Evolutionary conservation across 2,113 vertebrate species (phyloP), one percentile per base, ranked within the genome.

Genomic region (Oryzias javanicus): DNA sequence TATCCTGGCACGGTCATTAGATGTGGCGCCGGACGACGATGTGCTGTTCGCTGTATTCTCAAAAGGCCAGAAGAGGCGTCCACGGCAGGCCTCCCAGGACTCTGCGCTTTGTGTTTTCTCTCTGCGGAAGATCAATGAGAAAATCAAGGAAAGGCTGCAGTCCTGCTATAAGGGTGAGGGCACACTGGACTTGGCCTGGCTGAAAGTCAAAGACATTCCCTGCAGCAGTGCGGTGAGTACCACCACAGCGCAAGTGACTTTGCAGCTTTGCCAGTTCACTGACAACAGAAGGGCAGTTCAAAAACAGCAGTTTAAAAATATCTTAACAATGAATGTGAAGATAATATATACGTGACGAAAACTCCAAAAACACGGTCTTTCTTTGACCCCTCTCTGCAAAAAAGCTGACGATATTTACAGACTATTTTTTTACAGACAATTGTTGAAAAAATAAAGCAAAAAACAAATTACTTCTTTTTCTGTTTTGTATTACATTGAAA

Each of bases 131-230:
- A 99, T 98, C 88, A 98, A 98, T 0, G 95, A 98, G 81, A 94
- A 94, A 75, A 98, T 99, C 80, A 99, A 98, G 80, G 95, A 97
- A 64, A 87, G 97, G 62, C 88, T 98, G 51, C 96, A 98, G 89
- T 98, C 97, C 42, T 98, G 97, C 91, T 99, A 99, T 90, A 95
- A 94, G 81, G 97, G 97, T 0, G 96, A 98, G 81, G 97, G 97
- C 55, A 98, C 95, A 0, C 86, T 99, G 84, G 97, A 99, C 67
- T 89, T 99, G 88, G 96, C 97, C 74, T 99, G 97, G 97, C 95
- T 98, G 70, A 99, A 98, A 88, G 96, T 98, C 81, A 98, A 98
- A 89, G 96, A 98, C 66, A 96, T 99, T 68, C 93, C 91, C 78
- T 99, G 97, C 91, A 97, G 96, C 92, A 97, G 96, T 0, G 96